Evolutionary conservation across 1,140 invertebrate species (phyloP).

Genomic region (Bombus fervidus): DNA sequence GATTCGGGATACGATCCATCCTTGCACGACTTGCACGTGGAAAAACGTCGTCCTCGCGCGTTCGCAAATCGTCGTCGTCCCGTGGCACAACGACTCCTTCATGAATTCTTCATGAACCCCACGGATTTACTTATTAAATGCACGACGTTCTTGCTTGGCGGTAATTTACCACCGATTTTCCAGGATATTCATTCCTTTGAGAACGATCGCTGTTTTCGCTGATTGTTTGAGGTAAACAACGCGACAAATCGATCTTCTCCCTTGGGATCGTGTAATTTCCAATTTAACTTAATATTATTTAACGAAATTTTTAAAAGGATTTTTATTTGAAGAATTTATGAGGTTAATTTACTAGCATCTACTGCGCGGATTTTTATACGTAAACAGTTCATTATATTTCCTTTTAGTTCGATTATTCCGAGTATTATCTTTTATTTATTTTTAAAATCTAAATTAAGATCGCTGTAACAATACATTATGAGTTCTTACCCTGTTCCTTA

Average conservation of each 20-base stretch:
- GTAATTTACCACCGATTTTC: conserved; percentile 28
- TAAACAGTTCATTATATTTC: no score
- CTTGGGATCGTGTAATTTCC: background rate
- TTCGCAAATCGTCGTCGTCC: background rate
- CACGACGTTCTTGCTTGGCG: background rate
- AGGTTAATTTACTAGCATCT: no score
- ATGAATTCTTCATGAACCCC: conserved; percentile 22
- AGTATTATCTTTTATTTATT: no score
- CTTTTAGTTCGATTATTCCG: no score
- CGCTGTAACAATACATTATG: no score
- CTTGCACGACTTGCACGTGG: background rate
- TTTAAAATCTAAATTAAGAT: no score
- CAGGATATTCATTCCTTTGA: background rate
- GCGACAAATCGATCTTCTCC: background rate
- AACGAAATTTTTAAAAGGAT: no score
- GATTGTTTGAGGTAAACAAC: background rate
- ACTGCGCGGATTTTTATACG: no score
- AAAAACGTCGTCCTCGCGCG: background rate
- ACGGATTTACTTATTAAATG: conserved; percentile 44
- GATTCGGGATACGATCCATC: background rate
- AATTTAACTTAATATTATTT: no score
- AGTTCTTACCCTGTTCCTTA: no score
- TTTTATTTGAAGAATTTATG: no score
- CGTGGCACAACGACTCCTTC: background rate
- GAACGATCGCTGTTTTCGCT: background rate